Conservation (phyloP, 30 jellyfish, hydroid and myxozoan genomes). For the Catostylus mosaicus region DNA sequence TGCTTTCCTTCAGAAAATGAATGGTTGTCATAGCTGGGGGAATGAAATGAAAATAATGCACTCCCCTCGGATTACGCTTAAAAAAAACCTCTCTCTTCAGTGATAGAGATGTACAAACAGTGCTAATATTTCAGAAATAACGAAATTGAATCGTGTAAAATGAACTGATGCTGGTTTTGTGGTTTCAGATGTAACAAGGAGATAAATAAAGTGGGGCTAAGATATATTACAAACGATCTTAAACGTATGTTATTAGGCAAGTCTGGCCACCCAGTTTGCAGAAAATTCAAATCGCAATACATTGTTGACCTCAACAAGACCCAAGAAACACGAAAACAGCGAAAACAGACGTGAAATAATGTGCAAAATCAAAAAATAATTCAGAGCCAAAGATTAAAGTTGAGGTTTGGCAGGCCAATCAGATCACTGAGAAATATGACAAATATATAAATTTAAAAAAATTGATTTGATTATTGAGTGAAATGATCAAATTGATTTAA, state of each 20-base stretch:
- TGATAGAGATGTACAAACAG: too few species aligned
- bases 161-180: not conserved
- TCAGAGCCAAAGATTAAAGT: not conserved
- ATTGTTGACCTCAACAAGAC: not conserved
- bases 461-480: not conserved
- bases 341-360: not conserved
- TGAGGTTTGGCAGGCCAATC: not conserved
- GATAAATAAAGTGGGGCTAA: not conserved
- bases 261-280: not conserved
- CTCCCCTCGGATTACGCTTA: too few species aligned
- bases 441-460: not conserved
- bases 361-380: not conserved
- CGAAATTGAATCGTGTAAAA: not conserved
- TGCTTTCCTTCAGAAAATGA: too few species aligned
- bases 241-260: not conserved
- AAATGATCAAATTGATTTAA: conserved; percentile 4
- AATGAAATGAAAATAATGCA: too few species aligned
- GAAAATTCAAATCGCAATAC: not conserved
- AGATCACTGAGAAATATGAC: not conserved
- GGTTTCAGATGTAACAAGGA: conserved; percentile 7
- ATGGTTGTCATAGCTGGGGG: too few species aligned
- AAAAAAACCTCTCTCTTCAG: too few species aligned
- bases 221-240: not conserved
- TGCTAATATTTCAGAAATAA: not conserved
- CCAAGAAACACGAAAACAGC: not conserved